A percentile compares a stretch with the other conserved stretches of the same genome.
Evolutionary conservation across 1,140 invertebrate genomes (phyloP).

Genomic region (Protaetia brevitarsis): DNA sequence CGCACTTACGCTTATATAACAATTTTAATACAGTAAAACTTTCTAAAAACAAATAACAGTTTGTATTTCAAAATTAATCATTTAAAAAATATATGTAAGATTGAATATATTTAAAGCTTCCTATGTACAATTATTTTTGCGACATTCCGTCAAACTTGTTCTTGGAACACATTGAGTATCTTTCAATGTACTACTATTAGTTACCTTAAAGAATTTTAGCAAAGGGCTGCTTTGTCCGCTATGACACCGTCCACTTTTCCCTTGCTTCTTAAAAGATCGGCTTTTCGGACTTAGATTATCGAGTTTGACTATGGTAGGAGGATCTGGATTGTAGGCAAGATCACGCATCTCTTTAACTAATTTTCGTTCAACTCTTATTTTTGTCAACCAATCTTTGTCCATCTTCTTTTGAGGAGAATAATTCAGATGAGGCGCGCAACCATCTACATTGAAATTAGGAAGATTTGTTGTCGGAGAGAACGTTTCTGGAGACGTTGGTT

Average conservation of each 20-base stretch:
- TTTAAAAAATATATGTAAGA: background rate
- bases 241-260: background rate
- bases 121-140: background rate
- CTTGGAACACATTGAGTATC: constrained; percentile 12
- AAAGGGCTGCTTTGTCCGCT: constrained; percentile 34
- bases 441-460: constrained; percentile 73
- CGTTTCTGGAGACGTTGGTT: background rate
- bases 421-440: constrained; percentile 69
- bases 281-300: constrained; percentile 4
- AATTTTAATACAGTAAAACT: too few relatives aligned
- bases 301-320: background rate
- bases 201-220: constrained; percentile 39
- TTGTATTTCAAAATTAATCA: background rate
- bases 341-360: constrained; percentile 37
- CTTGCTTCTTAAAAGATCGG: background rate
- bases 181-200: constrained; percentile 25
- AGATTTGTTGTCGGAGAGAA: constrained; percentile 53
- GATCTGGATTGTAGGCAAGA: background rate
- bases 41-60: background rate
- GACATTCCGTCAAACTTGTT: background rate
- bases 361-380: constrained; percentile 59
- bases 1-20: too few relatives aligned
- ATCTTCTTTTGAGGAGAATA: constrained; percentile 67
- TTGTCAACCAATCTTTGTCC: constrained; percentile 69
- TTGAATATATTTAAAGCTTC: background rate